A percentile compares a stretch with the other conserved stretches of the same genome.
These are phyloP conservation scores for Aphidoletes aphidimyza DNA, from an alignment of 2,888 invertebrate genomes.

Conservation along the genomic window DNA sequence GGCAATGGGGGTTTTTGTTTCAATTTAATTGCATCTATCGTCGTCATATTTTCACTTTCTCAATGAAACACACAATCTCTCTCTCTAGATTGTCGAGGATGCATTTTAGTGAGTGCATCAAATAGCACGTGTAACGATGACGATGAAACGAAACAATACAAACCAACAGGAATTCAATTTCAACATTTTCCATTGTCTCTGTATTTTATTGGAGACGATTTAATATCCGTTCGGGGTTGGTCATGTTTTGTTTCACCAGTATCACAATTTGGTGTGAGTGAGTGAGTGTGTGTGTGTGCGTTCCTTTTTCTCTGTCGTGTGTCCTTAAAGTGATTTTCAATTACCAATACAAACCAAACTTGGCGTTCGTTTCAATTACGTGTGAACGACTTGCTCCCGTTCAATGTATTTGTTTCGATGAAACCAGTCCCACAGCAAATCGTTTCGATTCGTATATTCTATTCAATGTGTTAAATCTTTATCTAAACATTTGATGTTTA, in stretches of 20 bases:
- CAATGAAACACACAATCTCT: not conserved
- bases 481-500: slow-evolving; percentile 3
- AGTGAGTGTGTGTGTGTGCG: no score
- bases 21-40: slow-evolving; percentile 11
- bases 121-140: not conserved
- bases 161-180: slow-evolving; percentile 14
- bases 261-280: no score
- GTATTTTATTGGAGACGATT: slow-evolving; percentile 13
- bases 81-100: no score
- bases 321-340: not conserved
- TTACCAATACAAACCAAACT: not conserved
- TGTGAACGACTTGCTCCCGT: no score
- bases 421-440: not conserved
- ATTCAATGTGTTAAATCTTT: not conserved
- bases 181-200: not conserved
- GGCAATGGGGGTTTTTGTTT: slow-evolving; percentile 24
- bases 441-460: not conserved
- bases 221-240: not conserved
- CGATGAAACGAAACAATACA: not conserved
- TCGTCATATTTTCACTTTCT: not conserved
- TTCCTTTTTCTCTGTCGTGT: not conserved
- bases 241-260: slow-evolving; percentile 1
- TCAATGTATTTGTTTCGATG: no score
- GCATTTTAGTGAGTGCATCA: not conserved
- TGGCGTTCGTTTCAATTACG: no score